Base-by-base conservation (phyloP, 2,113 vertebrate genomes). In the Serinus canaria region DNA sequence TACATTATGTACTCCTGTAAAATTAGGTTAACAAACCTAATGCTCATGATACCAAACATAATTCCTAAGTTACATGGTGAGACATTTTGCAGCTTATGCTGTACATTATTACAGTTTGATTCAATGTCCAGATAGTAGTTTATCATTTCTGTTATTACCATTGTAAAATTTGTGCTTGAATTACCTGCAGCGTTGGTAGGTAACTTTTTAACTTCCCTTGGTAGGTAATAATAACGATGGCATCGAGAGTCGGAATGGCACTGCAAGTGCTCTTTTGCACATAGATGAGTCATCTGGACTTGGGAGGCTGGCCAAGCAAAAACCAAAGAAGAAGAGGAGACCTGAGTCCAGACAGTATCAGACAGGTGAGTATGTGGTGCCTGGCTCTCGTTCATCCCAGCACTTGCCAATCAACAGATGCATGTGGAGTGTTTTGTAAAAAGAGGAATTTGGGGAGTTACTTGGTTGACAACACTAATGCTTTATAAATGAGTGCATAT, bases 321-420 rank as follows among this genome's bases (percentile, higher is more conserved):
- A 99, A 96, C 98, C 98, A 98, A 99, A 99, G 97, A 99, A 98
- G 96, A 99, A 96, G 95, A 99, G 99, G 96, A 98, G 99, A 79
- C 98, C 98, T 18, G 99, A 99, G 96, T 99, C 99, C 37, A 98
- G 99, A 85, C 99, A 99, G 95, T 99, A 99, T 95, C 99, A 99
- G 97, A 99, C 99, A 98, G 99, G 99, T 99, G 96, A 96, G 97
- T 90, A 15, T 30, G 39, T 63, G 24, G 24, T 91, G 63, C 72
- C 76, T 82, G 72, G 18, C 21, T 55, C 24, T 50, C 0, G 0
- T 44, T 77, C 58, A 24, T 66, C 4, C 24, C 12, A 22, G 55
- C 11, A 8, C 20, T 31, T 95, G 62, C 3, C 49, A 20, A 15
- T 27, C 9, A 66, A 23, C 33, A 75, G n/a, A 15, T 72, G 18